phyloP scores from a whole-genome alignment of 2,797 vertebrate species.

The Acridotheres tristis region DNA sequence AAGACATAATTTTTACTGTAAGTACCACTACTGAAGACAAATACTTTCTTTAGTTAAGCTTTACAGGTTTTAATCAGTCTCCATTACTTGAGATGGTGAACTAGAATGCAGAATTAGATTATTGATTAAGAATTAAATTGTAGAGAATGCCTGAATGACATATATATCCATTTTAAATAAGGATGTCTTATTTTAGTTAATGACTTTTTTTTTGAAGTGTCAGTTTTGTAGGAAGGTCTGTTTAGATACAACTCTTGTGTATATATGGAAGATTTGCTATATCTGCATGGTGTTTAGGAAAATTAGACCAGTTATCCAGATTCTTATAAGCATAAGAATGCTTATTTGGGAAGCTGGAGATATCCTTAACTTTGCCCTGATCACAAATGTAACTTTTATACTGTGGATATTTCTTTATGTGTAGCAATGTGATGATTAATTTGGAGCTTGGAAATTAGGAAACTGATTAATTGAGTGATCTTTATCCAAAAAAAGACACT shows the following conservation, averaged over 20 bases:
- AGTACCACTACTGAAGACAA: conserved; percentile 44
- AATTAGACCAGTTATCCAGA: not conserved
- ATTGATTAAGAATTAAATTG: not conserved
- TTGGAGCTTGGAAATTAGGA: not conserved
- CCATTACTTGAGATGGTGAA: not conserved
- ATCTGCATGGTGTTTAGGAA: not conserved
- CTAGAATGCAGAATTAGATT: not conserved
- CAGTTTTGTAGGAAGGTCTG: not conserved
- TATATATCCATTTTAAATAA: not conserved
- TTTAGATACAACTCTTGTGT: not conserved
- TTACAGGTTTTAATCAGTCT: not conserved
- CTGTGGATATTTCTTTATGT: not conserved
- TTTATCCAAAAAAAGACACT: not conserved
- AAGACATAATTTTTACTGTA: conserved; percentile 78
- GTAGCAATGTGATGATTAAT: not conserved
- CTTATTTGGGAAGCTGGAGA: not conserved
- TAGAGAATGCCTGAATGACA: not conserved
- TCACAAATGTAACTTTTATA: not conserved
- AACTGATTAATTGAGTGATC: not conserved
- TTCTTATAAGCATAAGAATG: not conserved
- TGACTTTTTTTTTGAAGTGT: not conserved
- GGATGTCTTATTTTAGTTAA: not conserved
- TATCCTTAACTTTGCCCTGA: not conserved
- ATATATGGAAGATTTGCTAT: not conserved
- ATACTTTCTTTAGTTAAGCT: not conserved